Evolutionary conservation across 2,113 vertebrate genomes (phyloP).

Genomic region (Emydura subglobosa): DNA sequence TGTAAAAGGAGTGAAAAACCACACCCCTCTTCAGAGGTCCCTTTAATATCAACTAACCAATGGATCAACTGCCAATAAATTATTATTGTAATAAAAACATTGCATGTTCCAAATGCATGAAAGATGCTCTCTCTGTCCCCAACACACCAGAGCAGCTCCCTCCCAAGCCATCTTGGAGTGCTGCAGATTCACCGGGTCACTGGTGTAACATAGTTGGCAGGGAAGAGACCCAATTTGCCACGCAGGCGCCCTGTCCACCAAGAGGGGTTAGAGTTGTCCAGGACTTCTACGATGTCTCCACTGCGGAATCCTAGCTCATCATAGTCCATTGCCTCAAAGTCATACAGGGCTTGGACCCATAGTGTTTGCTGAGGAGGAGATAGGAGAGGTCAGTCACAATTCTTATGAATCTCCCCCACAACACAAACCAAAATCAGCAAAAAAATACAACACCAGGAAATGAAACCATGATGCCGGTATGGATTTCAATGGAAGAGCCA

Average conservation of each 20-base stretch:
- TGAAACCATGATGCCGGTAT: neutral
- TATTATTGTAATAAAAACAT: conserved; percentile 25
- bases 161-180: neutral
- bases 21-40: neutral
- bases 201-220: conserved; percentile 89
- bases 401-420: neutral
- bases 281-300: conserved; percentile 90
- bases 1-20: neutral
- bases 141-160: conserved; percentile 11
- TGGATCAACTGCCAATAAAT: conserved; percentile 73
- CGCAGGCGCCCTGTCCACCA: conserved; percentile 94
- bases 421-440: neutral
- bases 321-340: conserved; percentile 88
- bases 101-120: neutral
- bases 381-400: neutral
- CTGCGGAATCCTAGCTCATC: conserved; percentile 91
- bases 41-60: conserved; percentile 39
- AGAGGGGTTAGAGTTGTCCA: conserved; percentile 87
- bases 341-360: conserved; percentile 89
- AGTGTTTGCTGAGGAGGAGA: conserved; percentile 64
- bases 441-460: neutral
- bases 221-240: conserved; percentile 89
- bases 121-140: neutral
- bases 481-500: conserved; percentile 39
- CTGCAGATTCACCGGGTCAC: conserved; percentile 71